Evolutionary conservation across 2,888 invertebrate genomes (phyloP).

Genomic region (Phytoseiulus persimilis): DNA sequence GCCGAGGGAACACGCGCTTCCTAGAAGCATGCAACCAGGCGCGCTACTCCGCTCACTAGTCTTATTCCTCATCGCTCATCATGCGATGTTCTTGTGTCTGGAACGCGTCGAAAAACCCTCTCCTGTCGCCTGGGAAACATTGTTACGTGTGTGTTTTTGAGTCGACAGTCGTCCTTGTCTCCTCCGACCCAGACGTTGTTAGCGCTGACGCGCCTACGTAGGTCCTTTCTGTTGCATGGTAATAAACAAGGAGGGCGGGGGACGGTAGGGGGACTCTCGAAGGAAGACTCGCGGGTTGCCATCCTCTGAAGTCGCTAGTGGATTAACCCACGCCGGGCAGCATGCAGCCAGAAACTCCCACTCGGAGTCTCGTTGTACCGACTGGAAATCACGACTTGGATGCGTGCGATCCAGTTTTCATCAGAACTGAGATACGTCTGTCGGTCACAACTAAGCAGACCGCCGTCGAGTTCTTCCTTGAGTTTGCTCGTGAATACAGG

Average conservation of each 20-base stretch:
- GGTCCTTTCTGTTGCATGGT: background rate
- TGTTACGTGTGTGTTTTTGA: background rate
- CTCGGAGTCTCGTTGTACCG: no score
- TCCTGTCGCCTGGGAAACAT: background rate
- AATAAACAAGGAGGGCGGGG: no score
- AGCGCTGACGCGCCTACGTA: background rate
- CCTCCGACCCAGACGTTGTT: background rate
- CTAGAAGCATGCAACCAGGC: background rate
- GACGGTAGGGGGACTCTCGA: background rate
- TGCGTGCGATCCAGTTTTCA: no score
- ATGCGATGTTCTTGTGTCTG: background rate
- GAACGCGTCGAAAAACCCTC: background rate
- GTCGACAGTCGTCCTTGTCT: background rate
- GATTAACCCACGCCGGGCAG: background rate
- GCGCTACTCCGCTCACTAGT: background rate
- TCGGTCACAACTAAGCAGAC: no score
- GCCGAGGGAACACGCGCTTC: background rate
- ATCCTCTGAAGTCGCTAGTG: background rate
- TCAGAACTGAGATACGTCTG: no score
- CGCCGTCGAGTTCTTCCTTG: no score
- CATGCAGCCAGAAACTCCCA: background rate
- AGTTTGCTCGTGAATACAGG: no score
- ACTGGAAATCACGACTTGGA: no score
- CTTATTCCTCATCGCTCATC: slow-evolving; percentile 5
- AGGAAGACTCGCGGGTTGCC: background rate